Base-by-base conservation (phyloP, 2,113 vertebrate genomes). In the Oryzias celebensis region DNA sequence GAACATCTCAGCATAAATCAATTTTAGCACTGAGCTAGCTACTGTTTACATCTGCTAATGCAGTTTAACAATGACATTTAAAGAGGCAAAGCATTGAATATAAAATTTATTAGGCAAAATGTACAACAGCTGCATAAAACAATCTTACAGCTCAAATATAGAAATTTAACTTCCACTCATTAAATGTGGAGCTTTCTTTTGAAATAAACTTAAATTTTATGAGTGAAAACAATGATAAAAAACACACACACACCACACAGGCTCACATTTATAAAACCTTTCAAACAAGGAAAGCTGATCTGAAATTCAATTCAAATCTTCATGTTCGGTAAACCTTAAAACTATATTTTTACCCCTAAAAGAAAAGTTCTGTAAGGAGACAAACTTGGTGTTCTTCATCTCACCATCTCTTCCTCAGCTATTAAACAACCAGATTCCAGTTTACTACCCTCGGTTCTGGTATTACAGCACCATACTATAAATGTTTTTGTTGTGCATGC, bases 31-130 rank as follows among this genome's bases (percentile, higher is more conserved):
- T 28, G 7, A 28, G 4, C 26, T 28, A 28, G 4, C 26, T 28
- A 28, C 5, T 28, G 26, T 26, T 26, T 26, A 26, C 26, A 28
- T 28, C 5, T 28, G 26, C 26, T 20, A 20, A 20, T 20, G 20
- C 20, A 20, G 20, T 20, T 20, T 47, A 3, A 49, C 42, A 0
- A 14, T 42, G 15, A n/a, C 22, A 63, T 20, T 31, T 24, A 48
- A 18, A 28, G 46, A 85, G 43, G 62, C 62, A 49, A n/a, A 77
- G 56, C 85, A 87, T 89, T 87, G 82, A 83, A 90, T 93, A 91
- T 85, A 91, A 92, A 92, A 91, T 88, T 81, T 90, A 88, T 87
- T 90, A 83, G 68, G 86, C 85, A 91, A 92, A 92, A 91, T 92
- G 83, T 92, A 92, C 90, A 93, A 89, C 88, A 91, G 89, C 85